Evolutionary conservation across 2,888 invertebrate genomes (phyloP), one percentile per base, ranked within the genome.

Genomic region (Colletes collaris): DNA sequence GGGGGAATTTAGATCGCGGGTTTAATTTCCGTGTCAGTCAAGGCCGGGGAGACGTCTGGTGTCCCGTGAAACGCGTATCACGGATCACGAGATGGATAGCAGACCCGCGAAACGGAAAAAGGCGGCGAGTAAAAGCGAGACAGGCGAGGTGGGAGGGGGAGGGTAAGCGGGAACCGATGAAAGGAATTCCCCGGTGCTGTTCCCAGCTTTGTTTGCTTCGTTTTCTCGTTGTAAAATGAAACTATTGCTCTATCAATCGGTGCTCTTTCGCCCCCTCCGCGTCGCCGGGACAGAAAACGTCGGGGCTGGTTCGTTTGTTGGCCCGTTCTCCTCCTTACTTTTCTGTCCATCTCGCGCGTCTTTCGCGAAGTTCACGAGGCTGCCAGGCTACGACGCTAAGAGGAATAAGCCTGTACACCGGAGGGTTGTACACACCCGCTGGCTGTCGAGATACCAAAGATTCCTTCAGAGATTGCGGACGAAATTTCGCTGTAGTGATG

Each of bases 381-480:
- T 84, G 76, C 75, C 76, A 76, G 27, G 73, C 76, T 76, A 76
- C 80, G 66, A 78, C 49, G 67, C 53, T 56, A 62, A 72, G 62
- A 69, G 70, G 66, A 82, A 73, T 72, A 78, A 83, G 84, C 82
- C 65, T 80, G 80, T 79, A 82, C 67, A 63, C 71, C 81, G 76
- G 55, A 76, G 81, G 85, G 86, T 63, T 78, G 65, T 79, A 81
- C 76, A 72, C 73, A 82, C 73, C 84, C 81, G 80, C 75, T 81
- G 74, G 86, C 88, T 89, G 87, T 85, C 86, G 87, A 87, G 90
- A 91, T 91, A 90, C 91, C 91, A 80, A 91, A 91, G 91, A 91
- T 91, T 91, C 91, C 91, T 90, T 88, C 87, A 85, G 89, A 91
- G 91, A 91, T 91, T 91, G 91, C 91, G 88, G 88, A 89, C 86